Base-by-base conservation (phyloP, 2,113 vertebrate species). In the Nycticebus coucang region DNA sequence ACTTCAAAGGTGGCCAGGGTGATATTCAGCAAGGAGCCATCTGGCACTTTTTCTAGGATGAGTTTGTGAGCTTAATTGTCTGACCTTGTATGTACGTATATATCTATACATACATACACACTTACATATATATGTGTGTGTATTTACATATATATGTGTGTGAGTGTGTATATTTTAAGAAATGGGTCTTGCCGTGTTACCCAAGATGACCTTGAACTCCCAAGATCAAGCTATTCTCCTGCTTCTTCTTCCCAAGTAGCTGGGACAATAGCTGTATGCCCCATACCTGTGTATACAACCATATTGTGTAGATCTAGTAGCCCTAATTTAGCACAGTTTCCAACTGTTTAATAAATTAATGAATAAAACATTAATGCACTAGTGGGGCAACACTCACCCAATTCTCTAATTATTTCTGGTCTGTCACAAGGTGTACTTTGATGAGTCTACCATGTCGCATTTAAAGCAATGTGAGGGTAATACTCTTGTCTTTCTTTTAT, bases 401-500 rank as follows among this genome's bases (percentile, higher is more conserved):
- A 2, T 28, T 81, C 60, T 55, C 35, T 62, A 19, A 81, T 30
- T 71, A 4, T 59, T 69, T 75, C 45, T 93, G n/a, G 21, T 89
- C 3, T 50, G 2, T 57, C 62, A 57, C 24, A 69, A 37, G 21
- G 57, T 60, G 2, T 30, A 30, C 90, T 64, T 84, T 69, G 8
- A 87, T 80, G 41, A 80, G 12, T 22, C 10, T 85, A 30, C 60
- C 45, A 21, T 19, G 17, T 14, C 57, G 33, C 4, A 77, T 89
- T 95, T 89, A 94, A 55, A 57, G 50, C 15, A 95, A 59, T 86
- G 50, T 88, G 71, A 33, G 10, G 57, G 26, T 87, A 79, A 82
- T 68, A 69, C 21, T 6, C 57, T 57, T 57, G 19, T 64, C 19
- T 91, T 96, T n/a, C n/a, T n/a, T n/a, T n/a, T n/a, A n/a, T n/a